phyloP scores from a whole-genome alignment of 2,888 invertebrate genomes.

The Euplexia lucipara region DNA sequence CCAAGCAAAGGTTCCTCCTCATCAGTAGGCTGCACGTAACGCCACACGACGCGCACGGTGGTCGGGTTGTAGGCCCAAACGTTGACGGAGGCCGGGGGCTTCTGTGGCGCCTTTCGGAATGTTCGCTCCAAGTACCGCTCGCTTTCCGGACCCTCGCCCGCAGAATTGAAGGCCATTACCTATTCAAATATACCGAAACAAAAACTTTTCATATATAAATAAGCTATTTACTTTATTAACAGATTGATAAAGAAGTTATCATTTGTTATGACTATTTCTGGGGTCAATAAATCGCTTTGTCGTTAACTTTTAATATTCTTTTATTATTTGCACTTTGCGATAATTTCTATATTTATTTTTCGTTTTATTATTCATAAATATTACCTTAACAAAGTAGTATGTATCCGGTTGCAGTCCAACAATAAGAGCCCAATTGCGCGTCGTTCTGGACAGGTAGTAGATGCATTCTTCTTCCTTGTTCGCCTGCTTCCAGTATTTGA shows the following conservation, averaged over 20 bases:
- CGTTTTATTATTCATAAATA: neutral
- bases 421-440: constrained; percentile 96
- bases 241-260: neutral
- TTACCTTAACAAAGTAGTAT: constrained; percentile 96
- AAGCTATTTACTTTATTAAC: neutral
- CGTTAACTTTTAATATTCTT: neutral
- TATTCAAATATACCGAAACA: constrained; percentile 51
- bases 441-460: constrained; percentile 96
- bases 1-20: constrained; percentile 98
- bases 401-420: constrained; percentile 98
- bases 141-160: constrained; percentile 99
- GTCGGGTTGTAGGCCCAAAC: constrained; percentile 96
- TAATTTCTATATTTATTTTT: neutral
- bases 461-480: constrained; percentile 95
- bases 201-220: neutral
- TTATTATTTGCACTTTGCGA: neutral
- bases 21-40: constrained; percentile 97
- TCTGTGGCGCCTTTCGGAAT: constrained; percentile 97
- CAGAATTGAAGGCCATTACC: constrained; percentile 98
- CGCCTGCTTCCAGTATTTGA: constrained; percentile 97
- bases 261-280: constrained; percentile 1
- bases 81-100: constrained; percentile 98
- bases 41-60: constrained; percentile 97
- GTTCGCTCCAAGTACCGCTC: constrained; percentile 97
- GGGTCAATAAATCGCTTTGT: neutral